Evolutionary conservation across 2,888 invertebrate species (phyloP), one percentile per base, ranked within the genome.

Genomic region (Himalopsyche anomala): DNA sequence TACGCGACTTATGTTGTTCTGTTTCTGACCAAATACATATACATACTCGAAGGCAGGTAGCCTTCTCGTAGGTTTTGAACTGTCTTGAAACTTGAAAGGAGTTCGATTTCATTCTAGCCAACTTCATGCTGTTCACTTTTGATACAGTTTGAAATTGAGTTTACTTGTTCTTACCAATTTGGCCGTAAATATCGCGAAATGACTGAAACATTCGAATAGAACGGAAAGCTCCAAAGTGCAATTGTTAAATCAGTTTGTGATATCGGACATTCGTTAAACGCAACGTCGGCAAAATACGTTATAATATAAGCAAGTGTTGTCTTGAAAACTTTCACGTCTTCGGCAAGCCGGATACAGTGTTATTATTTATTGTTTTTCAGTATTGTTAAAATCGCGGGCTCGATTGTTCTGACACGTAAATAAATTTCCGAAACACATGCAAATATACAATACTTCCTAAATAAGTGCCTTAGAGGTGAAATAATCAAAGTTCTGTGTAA

Each of bases 41-140:
- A 84, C 79, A 84, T 79, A 84, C 54, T 84, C 79, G 84, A 79
- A 74, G 83, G 79, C 85, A 85, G 85, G 85, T 85, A 85, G 85
- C 74, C 74, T 74, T 74, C 74, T 74, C 74, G 74, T 74, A 74
- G 74, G 74, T 74, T 74, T 74, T 74, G 74, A 74, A 74, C 74
- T 74, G 74, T 74, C 74, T 74, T 74, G 74, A 36, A 74, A 74
- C 74, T 74, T 74, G 74, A 74, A 74, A 74, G 74, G 38, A 74
- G 74, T 74, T 74, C 74, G 74, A 15, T 74, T 74, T 74, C 74
- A 74, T 74, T 74, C 74, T n/a, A 74, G 74, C 36, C 28, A 74
- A 36, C 74, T 74, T 74, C 74, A 74, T 36, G 36, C 15, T 36
- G 74, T 36, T 74, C 74, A 74, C 1, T 74, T 15, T 28, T 38